phyloP scores from a whole-genome alignment of 2,113 vertebrate genomes.

The Sceloporus undulatus region DNA sequence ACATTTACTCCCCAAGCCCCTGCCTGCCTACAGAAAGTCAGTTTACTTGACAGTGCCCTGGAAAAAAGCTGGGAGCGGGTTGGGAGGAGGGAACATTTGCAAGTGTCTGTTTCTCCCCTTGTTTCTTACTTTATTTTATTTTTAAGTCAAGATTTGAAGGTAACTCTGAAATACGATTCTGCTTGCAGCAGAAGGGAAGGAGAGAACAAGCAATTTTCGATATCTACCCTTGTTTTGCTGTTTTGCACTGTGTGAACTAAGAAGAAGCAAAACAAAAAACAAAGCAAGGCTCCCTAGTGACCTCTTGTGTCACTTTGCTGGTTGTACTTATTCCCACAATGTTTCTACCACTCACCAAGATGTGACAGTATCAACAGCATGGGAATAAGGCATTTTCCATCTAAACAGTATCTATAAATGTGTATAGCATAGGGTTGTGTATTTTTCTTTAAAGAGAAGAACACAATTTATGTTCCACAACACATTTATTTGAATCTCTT shows the following conservation, averaged over 20 bases:
- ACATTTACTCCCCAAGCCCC: slow-evolving; percentile 34
- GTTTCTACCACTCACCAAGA: slow-evolving; percentile 47
- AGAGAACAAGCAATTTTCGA: neutral
- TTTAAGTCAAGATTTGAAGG: slow-evolving; percentile 16
- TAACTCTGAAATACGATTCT: slow-evolving; percentile 40
- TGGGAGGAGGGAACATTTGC: slow-evolving; percentile 32
- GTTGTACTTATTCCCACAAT: slow-evolving; percentile 38
- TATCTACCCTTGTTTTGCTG: slow-evolving; percentile 30
- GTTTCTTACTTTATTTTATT: neutral
- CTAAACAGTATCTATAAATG: slow-evolving; percentile 27
- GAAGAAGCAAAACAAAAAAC: slow-evolving; percentile 25
- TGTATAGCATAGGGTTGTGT: neutral
- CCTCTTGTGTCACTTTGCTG: slow-evolving; percentile 59
- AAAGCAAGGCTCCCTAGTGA: slow-evolving; percentile 60
- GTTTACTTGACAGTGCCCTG: slow-evolving; percentile 15
- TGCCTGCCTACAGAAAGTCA: slow-evolving; percentile 46
- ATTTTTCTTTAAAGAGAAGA: neutral
- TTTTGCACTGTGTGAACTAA: neutral
- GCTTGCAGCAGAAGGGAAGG: slow-evolving; percentile 3
- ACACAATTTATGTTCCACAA: slow-evolving; percentile 1
- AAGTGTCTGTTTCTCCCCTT: neutral
- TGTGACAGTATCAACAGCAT: neutral
- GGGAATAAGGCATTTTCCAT: slow-evolving; percentile 8
- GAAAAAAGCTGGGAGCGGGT: slow-evolving; percentile 12
- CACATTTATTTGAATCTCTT: slow-evolving; percentile 19